Percentiles rank a stretch among this genome's conserved stretches.
These are phyloP conservation scores for Anoncus sp. DNA, from an alignment of 2,888 invertebrate genomes.

Conservation along the genomic window DNA sequence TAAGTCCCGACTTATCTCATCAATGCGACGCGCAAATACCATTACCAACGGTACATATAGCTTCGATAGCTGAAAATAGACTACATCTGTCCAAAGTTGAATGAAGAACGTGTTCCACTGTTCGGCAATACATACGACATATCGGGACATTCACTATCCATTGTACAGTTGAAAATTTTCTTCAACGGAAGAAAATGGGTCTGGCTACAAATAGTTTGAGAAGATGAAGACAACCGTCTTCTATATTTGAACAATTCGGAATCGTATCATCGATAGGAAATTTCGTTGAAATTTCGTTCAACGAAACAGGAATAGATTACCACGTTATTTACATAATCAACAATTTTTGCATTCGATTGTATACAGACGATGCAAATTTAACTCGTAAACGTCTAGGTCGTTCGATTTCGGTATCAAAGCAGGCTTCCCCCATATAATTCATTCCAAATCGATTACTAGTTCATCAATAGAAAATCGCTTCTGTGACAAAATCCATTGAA, in stretches of 20 bases:
- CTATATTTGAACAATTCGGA: neutral
- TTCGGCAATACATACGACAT: neutral
- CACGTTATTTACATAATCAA: neutral
- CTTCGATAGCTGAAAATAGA: conserved; percentile 3
- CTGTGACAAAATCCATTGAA: neutral
- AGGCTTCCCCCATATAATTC: neutral
- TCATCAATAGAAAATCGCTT: neutral
- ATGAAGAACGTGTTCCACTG: neutral
- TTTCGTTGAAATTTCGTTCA: neutral
- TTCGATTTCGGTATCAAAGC: neutral
- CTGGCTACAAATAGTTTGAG: neutral
- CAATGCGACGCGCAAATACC: neutral
- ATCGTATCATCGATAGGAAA: neutral
- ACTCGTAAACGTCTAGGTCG: neutral
- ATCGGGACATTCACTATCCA: neutral
- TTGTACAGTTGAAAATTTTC: neutral
- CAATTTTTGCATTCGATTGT: neutral
- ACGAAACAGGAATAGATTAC: neutral
- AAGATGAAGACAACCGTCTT: neutral
- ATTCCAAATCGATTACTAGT: neutral
- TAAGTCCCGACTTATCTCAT: too few relatives aligned
- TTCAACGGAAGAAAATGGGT: conserved; percentile 12
- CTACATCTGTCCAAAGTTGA: neutral
- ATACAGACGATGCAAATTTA: neutral
- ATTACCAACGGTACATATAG: conserved; percentile 1